Evolutionary conservation across 2,113 vertebrate species (phyloP).

Genomic region (Apistogramma diplotaenia): DNA sequence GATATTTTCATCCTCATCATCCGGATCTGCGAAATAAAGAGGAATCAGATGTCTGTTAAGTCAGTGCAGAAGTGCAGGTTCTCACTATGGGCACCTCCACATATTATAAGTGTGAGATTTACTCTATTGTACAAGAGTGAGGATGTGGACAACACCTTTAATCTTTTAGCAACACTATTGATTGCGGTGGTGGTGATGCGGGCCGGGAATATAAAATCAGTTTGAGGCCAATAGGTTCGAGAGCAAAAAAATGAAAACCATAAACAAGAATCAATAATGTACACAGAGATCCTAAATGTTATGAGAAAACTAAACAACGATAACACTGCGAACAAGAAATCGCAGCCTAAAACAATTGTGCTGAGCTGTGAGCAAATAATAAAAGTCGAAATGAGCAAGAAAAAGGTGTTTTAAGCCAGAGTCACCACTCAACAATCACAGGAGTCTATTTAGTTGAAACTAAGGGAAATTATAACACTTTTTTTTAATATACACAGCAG

Average conservation of each 20-base stretch:
- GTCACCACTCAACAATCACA: background rate
- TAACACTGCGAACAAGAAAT: background rate
- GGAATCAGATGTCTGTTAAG: background rate
- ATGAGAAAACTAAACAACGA: background rate
- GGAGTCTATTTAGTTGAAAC: background rate
- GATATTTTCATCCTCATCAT: conserved; percentile 19
- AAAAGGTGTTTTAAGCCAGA: background rate
- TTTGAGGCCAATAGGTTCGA: conserved; percentile 1
- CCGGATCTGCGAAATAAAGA: conserved; percentile 28
- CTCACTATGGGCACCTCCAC: background rate
- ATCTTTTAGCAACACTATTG: conserved; percentile 27
- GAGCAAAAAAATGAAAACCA: background rate
- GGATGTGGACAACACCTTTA: conserved; percentile 6
- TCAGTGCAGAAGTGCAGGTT: background rate
- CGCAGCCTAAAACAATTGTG: background rate
- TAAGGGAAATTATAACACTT: background rate
- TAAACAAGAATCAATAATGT: conserved; percentile 9
- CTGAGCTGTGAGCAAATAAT: background rate
- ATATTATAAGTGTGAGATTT: background rate
- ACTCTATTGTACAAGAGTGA: background rate
- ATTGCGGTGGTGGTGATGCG: conserved; percentile 1
- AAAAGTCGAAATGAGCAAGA: conserved; percentile 4
- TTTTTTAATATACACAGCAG: background rate
- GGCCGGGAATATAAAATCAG: background rate
- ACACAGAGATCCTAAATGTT: background rate